Percentiles rank a stretch among this genome's conserved stretches.
Evolutionary conservation across 2,113 vertebrate genomes (phyloP).

Genomic region (Melanerpes formicivorus): DNA sequence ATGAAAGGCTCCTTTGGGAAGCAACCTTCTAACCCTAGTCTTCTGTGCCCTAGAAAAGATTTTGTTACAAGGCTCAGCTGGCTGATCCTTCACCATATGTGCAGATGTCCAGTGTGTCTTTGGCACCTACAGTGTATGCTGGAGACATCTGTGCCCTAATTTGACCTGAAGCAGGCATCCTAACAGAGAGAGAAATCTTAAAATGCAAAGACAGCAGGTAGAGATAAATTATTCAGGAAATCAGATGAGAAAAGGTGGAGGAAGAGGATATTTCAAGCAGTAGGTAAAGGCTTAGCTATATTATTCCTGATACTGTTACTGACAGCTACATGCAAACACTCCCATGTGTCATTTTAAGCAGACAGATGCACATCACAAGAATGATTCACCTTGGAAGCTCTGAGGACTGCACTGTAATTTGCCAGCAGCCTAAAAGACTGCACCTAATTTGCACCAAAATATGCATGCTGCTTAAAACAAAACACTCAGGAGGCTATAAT

Average conservation of each 20-base stretch:
- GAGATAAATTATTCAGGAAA: not conserved
- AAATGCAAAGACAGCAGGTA: not conserved
- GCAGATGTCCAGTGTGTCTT: constrained; percentile 11
- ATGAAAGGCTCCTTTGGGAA: constrained; percentile 33
- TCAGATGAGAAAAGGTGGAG: not conserved
- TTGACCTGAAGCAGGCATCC: not conserved
- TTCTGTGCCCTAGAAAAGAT: constrained; percentile 17
- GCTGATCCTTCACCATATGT: not conserved
- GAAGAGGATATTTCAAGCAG: not conserved
- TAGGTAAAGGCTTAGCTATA: not conserved
- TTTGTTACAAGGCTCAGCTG: constrained; percentile 1
- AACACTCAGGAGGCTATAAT: not conserved
- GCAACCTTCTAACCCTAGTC: not conserved
- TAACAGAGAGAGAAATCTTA: not conserved
- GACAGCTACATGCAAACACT: not conserved
- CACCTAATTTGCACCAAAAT: not conserved
- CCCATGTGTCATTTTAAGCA: not conserved
- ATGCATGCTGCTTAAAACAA: not conserved
- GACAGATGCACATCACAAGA: not conserved
- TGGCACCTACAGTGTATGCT: not conserved
- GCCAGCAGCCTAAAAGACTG: not conserved
- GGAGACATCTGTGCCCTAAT: not conserved
- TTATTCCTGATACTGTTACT: not conserved
- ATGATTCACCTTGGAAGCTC: not conserved
- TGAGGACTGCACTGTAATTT: not conserved